These are phyloP conservation scores for Poeciliopsis paucimaculata DNA, from an alignment of 2,797 vertebrate species.

Conservation along the genomic window DNA sequence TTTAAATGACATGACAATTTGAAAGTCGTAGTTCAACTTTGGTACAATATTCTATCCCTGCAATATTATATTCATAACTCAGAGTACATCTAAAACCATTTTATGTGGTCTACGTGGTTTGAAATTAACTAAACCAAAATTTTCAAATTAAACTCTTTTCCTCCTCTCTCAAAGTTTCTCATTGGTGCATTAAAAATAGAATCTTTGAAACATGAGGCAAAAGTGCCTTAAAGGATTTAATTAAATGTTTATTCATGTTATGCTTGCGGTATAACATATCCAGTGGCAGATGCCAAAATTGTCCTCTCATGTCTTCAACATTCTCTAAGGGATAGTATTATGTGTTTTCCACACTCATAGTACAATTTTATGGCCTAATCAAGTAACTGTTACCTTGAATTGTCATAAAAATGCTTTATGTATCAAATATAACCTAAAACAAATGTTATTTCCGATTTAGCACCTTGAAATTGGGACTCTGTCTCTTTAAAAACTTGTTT, in stretches of 20 bases:
- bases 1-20: not conserved
- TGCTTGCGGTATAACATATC: not conserved
- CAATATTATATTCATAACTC: not conserved
- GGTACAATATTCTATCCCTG: not conserved
- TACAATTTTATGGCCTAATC: too few species aligned
- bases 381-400: too few species aligned
- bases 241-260: not conserved
- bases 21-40: not conserved
- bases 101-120: not conserved
- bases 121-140: conserved; percentile 16
- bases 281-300: not conserved
- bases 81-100: not conserved
- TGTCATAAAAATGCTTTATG: too few species aligned
- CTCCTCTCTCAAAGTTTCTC: conserved; percentile 26
- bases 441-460: too few species aligned
- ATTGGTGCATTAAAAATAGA: conserved; percentile 22
- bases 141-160: conserved; percentile 41
- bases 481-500: too few species aligned
- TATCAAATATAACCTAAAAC: too few species aligned
- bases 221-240: not conserved
- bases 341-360: too few species aligned
- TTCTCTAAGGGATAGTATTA: too few species aligned
- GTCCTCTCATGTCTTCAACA: not conserved
- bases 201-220: conserved; percentile 30
- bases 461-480: too few species aligned